phyloP scores from a whole-genome alignment of 1,140 invertebrate species.

The Musca domestica region DNA sequence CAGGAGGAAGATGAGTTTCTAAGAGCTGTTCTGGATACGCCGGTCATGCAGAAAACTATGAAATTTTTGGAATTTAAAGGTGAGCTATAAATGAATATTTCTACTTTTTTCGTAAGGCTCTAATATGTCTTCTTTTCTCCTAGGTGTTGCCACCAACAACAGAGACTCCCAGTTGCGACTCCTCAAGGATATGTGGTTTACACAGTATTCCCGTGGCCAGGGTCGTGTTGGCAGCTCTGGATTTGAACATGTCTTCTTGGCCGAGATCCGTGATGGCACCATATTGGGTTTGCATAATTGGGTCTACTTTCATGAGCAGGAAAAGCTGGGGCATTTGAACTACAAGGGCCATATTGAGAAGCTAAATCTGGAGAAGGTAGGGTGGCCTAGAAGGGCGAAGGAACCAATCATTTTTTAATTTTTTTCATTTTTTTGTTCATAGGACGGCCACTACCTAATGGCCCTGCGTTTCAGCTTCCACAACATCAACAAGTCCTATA shows the following conservation, averaged over 20 bases:
- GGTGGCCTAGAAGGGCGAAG: background rate
- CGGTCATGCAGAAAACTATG: conserved; percentile 72
- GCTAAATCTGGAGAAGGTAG: conserved; percentile 66
- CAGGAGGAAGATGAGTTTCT: conserved; percentile 75
- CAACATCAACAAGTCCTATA: conserved; percentile 70
- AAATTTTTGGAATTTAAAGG: conserved; percentile 66
- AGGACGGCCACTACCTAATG: conserved; percentile 39
- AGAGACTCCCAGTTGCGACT: conserved; percentile 67
- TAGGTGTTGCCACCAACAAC: conserved; percentile 58
- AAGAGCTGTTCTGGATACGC: conserved; percentile 68
- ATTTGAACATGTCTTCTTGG: conserved; percentile 85
- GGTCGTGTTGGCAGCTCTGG: conserved; percentile 76
- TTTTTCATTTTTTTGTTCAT: background rate
- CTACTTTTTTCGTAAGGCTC: background rate
- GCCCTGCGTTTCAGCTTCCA: conserved; percentile 69
- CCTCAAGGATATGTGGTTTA: conserved; percentile 76
- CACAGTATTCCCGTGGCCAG: conserved; percentile 72
- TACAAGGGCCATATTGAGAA: conserved; percentile 79
- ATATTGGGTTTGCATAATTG: conserved; percentile 84
- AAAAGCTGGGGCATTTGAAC: conserved; percentile 64
- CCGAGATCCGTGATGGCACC: conserved; percentile 71
- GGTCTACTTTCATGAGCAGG: conserved; percentile 78
- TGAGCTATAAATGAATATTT: conserved; percentile 27
- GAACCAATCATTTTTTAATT: background rate
- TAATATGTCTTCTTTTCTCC: background rate